These are phyloP conservation scores for Actinostola sp. DNA, from an alignment of 92 coral and sea anemone genomes.

Conservation along the genomic window DNA sequence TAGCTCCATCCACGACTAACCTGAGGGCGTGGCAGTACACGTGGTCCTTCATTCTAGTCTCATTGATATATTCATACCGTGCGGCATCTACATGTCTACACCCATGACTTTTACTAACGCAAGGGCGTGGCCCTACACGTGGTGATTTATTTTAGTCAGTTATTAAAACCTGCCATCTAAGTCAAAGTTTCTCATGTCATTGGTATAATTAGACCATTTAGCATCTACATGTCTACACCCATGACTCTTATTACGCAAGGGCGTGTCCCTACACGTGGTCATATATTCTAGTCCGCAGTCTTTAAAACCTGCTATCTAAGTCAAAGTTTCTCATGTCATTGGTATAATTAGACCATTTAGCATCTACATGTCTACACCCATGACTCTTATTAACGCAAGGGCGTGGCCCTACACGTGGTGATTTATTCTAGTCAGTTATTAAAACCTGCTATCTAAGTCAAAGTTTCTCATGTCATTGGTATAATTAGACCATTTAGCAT, in stretches of 20 bases:
- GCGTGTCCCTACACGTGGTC: constrained; percentile 54
- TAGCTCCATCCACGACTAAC: constrained; percentile 81
- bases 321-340: constrained; percentile 66
- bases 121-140: constrained; percentile 48
- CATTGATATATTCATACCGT: constrained; percentile 54
- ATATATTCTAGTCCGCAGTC: constrained; percentile 63
- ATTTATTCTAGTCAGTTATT: constrained; percentile 57
- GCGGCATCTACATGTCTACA: constrained; percentile 74
- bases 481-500: constrained; percentile 69
- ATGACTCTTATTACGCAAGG: constrained; percentile 79
- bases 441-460: constrained; percentile 53
- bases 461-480: constrained; percentile 6
- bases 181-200: constrained; percentile 64
- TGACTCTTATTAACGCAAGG: constrained; percentile 76
- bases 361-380: constrained; percentile 80
- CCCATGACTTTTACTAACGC: constrained; percentile 93
- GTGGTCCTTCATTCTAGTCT: constrained; percentile 63
- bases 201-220: constrained; percentile 66
- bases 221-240: constrained; percentile 83
- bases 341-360: constrained; percentile 71
- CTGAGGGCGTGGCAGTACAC: constrained; percentile 62
- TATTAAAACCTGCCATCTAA: constrained; percentile 43
- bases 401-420: constrained; percentile 54
- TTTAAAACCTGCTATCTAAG: constrained; percentile 44
- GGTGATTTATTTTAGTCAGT: constrained; percentile 66